Evolutionary conservation across 2,888 invertebrate species (phyloP).

Genomic region (Plagiodera versicolora): DNA sequence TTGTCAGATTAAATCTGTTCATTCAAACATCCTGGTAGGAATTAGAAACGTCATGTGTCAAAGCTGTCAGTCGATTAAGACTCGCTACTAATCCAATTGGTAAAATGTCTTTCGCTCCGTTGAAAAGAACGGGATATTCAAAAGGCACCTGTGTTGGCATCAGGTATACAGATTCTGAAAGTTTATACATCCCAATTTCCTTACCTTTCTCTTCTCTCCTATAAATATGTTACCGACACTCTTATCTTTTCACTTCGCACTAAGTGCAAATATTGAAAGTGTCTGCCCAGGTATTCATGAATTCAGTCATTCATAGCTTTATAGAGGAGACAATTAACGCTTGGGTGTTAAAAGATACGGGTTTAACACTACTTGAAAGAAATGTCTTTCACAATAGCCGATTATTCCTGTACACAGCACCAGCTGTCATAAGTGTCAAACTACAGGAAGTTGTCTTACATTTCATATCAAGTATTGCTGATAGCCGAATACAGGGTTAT

Average conservation of each 20-base stretch:
- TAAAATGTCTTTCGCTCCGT: background rate
- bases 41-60: background rate
- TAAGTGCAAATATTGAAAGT: background rate
- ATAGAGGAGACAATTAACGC: conserved; percentile 6
- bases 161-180: background rate
- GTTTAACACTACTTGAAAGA: background rate
- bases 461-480: background rate
- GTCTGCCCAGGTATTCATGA: background rate
- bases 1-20: background rate
- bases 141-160: background rate
- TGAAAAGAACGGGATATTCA: background rate
- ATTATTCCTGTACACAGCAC: background rate
- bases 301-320: conserved; percentile 8
- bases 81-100: background rate
- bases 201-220: background rate
- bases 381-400: background rate
- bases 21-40: background rate
- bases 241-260: conserved; percentile 5
- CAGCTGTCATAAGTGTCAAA: background rate
- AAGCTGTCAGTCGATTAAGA: background rate
- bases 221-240: background rate
- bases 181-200: background rate
- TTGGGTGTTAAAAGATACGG: conserved; percentile 2
- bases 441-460: background rate
- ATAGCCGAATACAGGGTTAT: too few relatives aligned